phyloP scores from a whole-genome alignment of 2,888 invertebrate genomes.

The Tiliacea aurago region DNA sequence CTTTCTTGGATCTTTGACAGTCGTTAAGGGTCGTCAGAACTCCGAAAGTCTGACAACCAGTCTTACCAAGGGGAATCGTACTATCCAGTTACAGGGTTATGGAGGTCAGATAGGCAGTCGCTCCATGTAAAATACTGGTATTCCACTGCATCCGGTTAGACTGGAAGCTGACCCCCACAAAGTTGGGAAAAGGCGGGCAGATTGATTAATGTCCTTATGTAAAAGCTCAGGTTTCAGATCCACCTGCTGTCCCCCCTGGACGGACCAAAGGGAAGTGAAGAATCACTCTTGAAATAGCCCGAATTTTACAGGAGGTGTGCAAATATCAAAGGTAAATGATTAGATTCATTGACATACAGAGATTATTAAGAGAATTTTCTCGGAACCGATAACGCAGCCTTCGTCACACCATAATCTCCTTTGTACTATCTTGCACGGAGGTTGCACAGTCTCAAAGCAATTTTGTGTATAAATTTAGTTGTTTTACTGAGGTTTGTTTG shows the following conservation, averaged over 20 bases:
- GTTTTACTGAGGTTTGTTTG: too few relatives aligned
- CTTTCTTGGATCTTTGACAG: too few relatives aligned
- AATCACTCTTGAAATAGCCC: neutral
- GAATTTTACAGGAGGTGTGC: constrained; percentile 5
- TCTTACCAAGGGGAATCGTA: too few relatives aligned
- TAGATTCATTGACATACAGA: constrained; percentile 37
- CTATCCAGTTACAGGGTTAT: too few relatives aligned
- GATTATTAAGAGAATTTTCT: constrained; percentile 50
- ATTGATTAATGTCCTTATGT: neutral
- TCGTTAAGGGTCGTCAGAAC: too few relatives aligned
- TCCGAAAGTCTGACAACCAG: too few relatives aligned
- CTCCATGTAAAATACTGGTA: too few relatives aligned
- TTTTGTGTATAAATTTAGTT: neutral
- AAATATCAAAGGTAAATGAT: constrained; percentile 16
- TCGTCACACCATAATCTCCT: constrained; percentile 38
- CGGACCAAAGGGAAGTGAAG: neutral
- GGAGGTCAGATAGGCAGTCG: too few relatives aligned
- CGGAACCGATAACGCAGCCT: constrained; percentile 50
- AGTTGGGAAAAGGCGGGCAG: too few relatives aligned
- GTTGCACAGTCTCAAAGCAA: constrained; percentile 37
- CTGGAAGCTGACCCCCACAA: too few relatives aligned
- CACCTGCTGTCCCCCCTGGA: neutral
- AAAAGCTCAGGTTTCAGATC: neutral
- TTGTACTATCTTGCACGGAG: constrained; percentile 13
- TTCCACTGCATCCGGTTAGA: too few relatives aligned